These are phyloP conservation scores for Aphelenchoides besseyi DNA, from an alignment of 1,140 invertebrate genomes.

Conservation along the genomic window DNA sequence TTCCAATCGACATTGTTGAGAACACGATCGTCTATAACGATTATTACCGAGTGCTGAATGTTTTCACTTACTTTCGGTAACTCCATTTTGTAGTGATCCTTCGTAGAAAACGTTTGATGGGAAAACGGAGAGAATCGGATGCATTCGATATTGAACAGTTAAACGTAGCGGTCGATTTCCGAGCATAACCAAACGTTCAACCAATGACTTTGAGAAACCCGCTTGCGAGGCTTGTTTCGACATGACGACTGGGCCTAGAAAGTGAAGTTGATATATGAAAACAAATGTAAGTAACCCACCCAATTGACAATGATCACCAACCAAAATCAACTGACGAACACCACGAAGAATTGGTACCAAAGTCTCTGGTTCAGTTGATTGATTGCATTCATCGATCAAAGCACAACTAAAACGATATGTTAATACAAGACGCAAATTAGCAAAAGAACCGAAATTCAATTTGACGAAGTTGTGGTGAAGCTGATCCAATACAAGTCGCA, in stretches of 20 bases:
- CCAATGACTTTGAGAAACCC: conserved; percentile 91
- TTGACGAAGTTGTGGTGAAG: conserved; percentile 82
- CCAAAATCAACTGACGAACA: conserved; percentile 89
- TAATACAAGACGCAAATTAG: background rate
- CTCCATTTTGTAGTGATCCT: conserved; percentile 94
- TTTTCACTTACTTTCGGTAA: conserved; percentile 73
- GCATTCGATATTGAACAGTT: conserved; percentile 93
- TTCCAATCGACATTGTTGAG: conserved; percentile 90
- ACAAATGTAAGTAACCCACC: background rate
- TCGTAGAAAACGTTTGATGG: conserved; percentile 99
- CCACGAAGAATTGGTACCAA: conserved; percentile 97
- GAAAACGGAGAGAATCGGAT: conserved; percentile 88
- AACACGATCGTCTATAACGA: conserved; percentile 75
- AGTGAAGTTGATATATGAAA: background rate
- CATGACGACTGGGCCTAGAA: conserved; percentile 66
- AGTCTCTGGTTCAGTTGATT: conserved; percentile 95
- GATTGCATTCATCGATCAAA: conserved; percentile 90
- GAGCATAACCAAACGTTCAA: conserved; percentile 91
- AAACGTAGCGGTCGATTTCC: conserved; percentile 89
- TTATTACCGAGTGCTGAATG: background rate
- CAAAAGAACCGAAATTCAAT: conserved; percentile 79
- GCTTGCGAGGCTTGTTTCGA: conserved; percentile 95
- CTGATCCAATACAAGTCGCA: conserved; percentile 97
- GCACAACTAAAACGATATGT: conserved; percentile 83
- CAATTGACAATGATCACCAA: conserved; percentile 85